Conservation (phyloP, 2,797 vertebrate species). For the Catamblyrhynchus diadema region DNA sequence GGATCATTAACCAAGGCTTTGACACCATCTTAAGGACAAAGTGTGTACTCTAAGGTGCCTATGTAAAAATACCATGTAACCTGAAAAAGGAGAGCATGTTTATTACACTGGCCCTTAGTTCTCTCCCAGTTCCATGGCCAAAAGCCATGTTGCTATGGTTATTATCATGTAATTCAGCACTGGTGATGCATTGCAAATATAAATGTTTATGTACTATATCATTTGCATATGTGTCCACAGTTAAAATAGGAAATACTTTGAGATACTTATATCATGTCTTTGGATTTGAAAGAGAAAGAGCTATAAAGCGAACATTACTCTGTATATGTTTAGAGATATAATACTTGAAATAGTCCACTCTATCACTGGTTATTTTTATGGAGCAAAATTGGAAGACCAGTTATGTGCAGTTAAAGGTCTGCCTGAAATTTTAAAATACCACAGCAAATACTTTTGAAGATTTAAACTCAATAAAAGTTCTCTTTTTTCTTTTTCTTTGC, state of each 20-base stretch:
- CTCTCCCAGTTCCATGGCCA: neutral
- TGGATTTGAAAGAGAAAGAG: neutral
- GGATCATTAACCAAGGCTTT: neutral
- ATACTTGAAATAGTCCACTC: neutral
- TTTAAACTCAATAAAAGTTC: neutral
- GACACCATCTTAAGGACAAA: neutral
- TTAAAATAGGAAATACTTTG: neutral
- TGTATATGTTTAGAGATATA: neutral
- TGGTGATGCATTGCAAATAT: neutral
- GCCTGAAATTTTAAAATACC: neutral
- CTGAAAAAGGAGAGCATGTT: neutral
- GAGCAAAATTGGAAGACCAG: neutral
- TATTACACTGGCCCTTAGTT: neutral
- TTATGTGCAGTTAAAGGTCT: neutral
- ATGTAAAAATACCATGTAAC: neutral
- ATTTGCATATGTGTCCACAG: neutral
- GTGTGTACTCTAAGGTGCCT: too few species aligned
- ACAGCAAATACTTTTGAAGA: neutral
- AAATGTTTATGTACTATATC: neutral
- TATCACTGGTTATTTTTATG: neutral
- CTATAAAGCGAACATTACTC: neutral
- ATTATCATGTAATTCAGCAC: neutral
- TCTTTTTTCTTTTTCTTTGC: neutral
- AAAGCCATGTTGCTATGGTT: neutral
- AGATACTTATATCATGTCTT: neutral